phyloP scores from a whole-genome alignment of 2,888 invertebrate species.

The Anagyrus pseudococci region DNA sequence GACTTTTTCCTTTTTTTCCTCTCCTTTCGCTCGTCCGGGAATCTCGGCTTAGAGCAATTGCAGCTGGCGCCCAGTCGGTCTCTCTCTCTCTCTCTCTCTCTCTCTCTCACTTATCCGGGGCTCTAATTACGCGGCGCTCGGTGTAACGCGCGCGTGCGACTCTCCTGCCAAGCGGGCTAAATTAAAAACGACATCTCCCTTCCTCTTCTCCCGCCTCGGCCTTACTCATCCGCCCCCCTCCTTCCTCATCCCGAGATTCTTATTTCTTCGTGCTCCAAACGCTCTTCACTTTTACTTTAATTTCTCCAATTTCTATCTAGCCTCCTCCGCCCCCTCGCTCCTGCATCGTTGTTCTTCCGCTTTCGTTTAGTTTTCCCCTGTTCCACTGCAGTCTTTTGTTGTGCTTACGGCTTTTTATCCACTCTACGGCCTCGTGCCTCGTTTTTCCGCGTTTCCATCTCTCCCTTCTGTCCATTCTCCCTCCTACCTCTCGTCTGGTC shows the following conservation, averaged over 20 bases:
- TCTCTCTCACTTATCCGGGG: not conserved
- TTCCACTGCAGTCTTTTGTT: too few relatives aligned
- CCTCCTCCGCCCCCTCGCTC: not conserved
- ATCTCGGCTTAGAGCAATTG: slow-evolving; percentile 8
- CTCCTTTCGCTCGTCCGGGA: not conserved
- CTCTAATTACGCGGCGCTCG: slow-evolving; percentile 19
- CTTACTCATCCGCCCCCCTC: too few relatives aligned
- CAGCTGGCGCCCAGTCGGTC: not conserved
- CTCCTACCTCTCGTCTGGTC: too few relatives aligned
- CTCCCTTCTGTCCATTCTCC: too few relatives aligned
- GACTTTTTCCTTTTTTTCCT: not conserved
- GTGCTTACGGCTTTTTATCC: too few relatives aligned
- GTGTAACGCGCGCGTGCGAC: not conserved
- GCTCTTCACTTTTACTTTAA: slow-evolving; percentile 7
- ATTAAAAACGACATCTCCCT: slow-evolving; percentile 28
- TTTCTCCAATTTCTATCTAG: slow-evolving; percentile 16
- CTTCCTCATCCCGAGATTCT: not conserved
- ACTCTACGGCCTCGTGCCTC: too few relatives aligned
- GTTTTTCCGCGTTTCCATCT: too few relatives aligned
- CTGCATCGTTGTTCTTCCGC: slow-evolving; percentile 3
- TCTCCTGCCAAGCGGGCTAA: not conserved
- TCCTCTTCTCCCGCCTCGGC: too few relatives aligned
- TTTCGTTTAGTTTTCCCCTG: too few relatives aligned
- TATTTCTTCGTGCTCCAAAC: not conserved
- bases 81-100: too few relatives aligned